These are phyloP conservation scores for Acrocephalus arundinaceus DNA, from an alignment of 2,113 vertebrate genomes.

Conservation along the genomic window DNA sequence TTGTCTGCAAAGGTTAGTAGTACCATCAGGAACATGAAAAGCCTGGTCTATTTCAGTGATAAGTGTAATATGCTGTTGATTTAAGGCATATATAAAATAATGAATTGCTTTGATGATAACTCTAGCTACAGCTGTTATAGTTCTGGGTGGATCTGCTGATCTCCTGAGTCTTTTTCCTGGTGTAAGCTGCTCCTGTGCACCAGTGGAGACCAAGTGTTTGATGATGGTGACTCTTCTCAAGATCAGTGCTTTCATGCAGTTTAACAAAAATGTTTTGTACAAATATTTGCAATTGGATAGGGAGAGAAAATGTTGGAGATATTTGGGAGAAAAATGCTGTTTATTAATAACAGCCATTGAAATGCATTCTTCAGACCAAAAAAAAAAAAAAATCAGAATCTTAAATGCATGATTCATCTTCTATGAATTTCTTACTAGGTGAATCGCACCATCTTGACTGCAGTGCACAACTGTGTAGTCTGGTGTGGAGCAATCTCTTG, in stretches of 20 bases:
- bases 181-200: neutral
- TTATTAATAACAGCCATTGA: neutral
- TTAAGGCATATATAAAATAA: neutral
- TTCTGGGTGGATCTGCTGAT: neutral
- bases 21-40: neutral
- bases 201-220: neutral
- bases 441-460: neutral
- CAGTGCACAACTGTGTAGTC: neutral
- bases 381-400: neutral
- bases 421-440: neutral
- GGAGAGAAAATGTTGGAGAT: neutral
- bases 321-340: neutral
- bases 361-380: neutral
- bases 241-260: neutral
- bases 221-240: neutral
- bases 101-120: neutral
- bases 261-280: neutral
- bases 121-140: neutral
- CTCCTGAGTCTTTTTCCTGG: neutral
- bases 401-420: neutral
- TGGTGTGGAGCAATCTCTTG: neutral
- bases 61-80: neutral
- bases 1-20: neutral
- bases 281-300: neutral
- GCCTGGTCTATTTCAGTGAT: neutral